Evolutionary conservation across 1,140 invertebrate species (phyloP), one percentile per base, ranked within the genome.

Genomic region (Trachymyrmex septentrionalis): DNA sequence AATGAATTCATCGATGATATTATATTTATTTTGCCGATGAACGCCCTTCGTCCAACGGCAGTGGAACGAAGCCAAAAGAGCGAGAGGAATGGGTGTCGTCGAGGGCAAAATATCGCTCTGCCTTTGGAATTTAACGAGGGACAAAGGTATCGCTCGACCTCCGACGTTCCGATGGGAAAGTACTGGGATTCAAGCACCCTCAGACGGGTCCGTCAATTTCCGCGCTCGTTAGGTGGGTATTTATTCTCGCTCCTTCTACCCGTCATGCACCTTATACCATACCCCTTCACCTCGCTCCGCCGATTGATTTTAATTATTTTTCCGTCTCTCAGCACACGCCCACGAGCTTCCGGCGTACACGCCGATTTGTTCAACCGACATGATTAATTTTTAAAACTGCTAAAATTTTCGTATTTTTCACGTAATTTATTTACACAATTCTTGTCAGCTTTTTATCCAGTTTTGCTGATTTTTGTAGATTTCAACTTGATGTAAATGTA

Each of bases 121-220:
- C 86, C 87, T 88, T 91, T 77, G 86, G 91, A 91, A 89, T 91
- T 92, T 92, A 92, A 92, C 90, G 88, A 92, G 86, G 90, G 90
- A 91, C 90, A 91, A 92, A 92, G 86, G 86, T 88, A 91, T 88
- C 91, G 88, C 80, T 84, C 86, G 80, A 91, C 76, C 81, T 92
- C 88, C 76, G 63, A 90, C 84, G 57, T 87, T 78, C 71, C 78
- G 76, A 81, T 78, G 55, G 88, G 64, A 69, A 85, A 88, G 88
- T 80, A 76, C 75, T 64, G 89, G 66, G 85, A 66, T 63, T 92
- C 66, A 69, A 91, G 91, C 80, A 88, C 90, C 88, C 90, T 92
- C 87, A 77, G 86, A 90, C 90, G 75, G 63, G 86, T 91, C 85
- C 88, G 90, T 88, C 90, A 92, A 92, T 92, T 92, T 92, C 88